These are phyloP conservation scores for Numenius phaeopus DNA, from an alignment of 2,797 vertebrate species.

Conservation along the genomic window DNA sequence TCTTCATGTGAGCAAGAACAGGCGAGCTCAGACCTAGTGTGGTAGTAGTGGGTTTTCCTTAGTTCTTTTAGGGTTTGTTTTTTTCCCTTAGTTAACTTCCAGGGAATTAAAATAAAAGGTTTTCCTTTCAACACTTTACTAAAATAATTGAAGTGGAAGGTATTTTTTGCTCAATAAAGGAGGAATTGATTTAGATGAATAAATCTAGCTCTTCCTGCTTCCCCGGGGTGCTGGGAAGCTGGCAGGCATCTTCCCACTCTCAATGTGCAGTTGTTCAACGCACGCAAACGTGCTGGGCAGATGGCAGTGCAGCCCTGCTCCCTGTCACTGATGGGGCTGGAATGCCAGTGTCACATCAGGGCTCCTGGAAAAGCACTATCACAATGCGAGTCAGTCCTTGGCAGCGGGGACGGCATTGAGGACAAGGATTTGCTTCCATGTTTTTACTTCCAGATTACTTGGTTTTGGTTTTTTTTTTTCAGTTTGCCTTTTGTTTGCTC, in stretches of 20 bases:
- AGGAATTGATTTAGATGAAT: neutral
- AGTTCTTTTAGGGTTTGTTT: neutral
- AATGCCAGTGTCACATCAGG: neutral
- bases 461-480: neutral
- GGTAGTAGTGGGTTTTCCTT: neutral
- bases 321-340: neutral
- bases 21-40: neutral
- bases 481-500: neutral
- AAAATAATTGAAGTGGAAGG: neutral
- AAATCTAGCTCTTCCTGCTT: neutral
- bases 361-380: neutral
- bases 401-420: neutral
- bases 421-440: neutral
- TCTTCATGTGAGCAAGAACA: neutral
- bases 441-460: neutral
- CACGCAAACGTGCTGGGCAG: neutral
- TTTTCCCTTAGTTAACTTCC: neutral
- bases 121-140: neutral
- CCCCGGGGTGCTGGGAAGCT: neutral
- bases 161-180: conserved; percentile 1
- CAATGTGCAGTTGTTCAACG: neutral
- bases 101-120: neutral
- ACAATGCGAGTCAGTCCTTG: neutral
- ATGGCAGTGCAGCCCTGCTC: neutral
- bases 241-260: conserved; percentile 2